These are phyloP conservation scores for Pogonus chalceus DNA, from an alignment of 1,140 invertebrate genomes.

Conservation along the genomic window DNA sequence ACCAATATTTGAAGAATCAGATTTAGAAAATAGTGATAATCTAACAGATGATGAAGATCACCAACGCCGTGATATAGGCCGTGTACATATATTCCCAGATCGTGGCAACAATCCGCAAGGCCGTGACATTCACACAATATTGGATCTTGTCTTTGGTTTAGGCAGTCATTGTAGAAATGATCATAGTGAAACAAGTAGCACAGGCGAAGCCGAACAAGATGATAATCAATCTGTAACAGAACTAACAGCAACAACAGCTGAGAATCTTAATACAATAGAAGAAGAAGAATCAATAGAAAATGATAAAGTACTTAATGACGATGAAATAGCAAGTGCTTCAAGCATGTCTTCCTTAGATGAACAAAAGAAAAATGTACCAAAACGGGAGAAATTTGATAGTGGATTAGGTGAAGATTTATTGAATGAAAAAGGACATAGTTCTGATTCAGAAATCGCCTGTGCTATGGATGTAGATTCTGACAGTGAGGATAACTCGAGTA, in stretches of 20 bases:
- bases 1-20: constrained; percentile 30
- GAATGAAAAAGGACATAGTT: constrained; percentile 8
- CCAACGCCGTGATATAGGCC: not conserved
- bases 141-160: not conserved
- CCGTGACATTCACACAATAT: not conserved
- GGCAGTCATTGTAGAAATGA: not conserved
- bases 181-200: not conserved
- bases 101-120: not conserved
- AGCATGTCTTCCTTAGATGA: constrained; percentile 13
- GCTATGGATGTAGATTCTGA: constrained; percentile 16
- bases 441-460: constrained; percentile 13
- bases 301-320: not conserved
- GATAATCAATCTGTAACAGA: constrained; percentile 14
- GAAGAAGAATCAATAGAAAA: not conserved
- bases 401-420: constrained; percentile 41
- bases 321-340: constrained; percentile 13
- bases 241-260: constrained; percentile 7
- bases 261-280: not conserved
- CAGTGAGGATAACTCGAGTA: not conserved
- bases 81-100: not conserved
- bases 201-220: constrained; percentile 13
- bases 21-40: constrained; percentile 17
- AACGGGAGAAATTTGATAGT: constrained; percentile 49
- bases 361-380: constrained; percentile 26
- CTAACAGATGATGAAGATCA: constrained; percentile 2